phyloP scores from a whole-genome alignment of 1,140 invertebrate species.

The Papilio helenus region DNA sequence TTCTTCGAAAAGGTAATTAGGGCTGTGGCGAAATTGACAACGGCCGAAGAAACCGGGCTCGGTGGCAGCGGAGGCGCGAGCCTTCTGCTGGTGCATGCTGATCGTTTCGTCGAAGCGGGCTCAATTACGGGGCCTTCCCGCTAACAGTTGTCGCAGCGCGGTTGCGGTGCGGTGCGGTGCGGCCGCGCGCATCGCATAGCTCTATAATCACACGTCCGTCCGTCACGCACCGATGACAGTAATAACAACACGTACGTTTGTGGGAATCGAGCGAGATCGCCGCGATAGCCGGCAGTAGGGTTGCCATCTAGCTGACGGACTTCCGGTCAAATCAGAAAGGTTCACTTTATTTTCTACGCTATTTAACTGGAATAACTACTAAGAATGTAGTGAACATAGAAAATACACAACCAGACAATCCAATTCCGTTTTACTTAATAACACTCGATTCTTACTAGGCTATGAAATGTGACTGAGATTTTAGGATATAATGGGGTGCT shows the following conservation, averaged over 20 bases:
- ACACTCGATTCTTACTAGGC: too few relatives aligned
- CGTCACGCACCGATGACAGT: conserved; percentile 71
- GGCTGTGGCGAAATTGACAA: conserved; percentile 62
- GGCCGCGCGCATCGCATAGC: conserved; percentile 57
- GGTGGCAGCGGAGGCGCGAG: conserved; percentile 30
- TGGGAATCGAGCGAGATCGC: conserved; percentile 52
- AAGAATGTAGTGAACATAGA: neutral
- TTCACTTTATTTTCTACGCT: neutral
- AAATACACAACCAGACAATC: neutral
- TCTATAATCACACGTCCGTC: conserved; percentile 57
- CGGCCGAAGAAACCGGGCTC: conserved; percentile 47
- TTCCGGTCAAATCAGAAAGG: neutral
- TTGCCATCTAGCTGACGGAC: neutral
- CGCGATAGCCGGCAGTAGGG: conserved; percentile 26
- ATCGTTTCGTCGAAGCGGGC: conserved; percentile 64
- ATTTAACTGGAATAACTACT: neutral
- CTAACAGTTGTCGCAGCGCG: conserved; percentile 64
- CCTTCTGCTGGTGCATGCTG: conserved; percentile 57
- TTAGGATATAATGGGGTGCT: too few relatives aligned
- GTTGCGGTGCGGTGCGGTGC: conserved; percentile 45
- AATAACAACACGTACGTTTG: conserved; percentile 56
- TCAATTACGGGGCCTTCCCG: conserved; percentile 61
- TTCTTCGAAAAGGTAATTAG: conserved; percentile 61
- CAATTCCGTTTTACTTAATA: too few relatives aligned
- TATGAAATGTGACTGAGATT: too few relatives aligned